A percentile compares a stretch with the other conserved stretches of the same genome.
Evolutionary conservation across 2,797 vertebrate species (phyloP).

Genomic region (Argyrosomus regius): DNA sequence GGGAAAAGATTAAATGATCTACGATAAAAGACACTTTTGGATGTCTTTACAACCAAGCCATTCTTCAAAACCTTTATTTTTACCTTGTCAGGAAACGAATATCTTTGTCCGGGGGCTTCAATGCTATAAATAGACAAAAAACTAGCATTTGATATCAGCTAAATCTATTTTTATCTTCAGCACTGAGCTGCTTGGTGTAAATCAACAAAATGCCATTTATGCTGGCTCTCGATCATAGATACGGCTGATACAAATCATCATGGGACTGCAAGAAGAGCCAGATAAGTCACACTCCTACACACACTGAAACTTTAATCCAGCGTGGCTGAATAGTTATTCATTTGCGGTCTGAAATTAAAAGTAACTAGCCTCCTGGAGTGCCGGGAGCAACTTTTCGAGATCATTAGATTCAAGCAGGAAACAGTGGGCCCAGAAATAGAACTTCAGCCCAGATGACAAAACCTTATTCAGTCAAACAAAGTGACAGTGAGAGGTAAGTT

Average conservation of each 20-base stretch:
- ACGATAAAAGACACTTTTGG: constrained; percentile 33
- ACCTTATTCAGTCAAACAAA: constrained; percentile 23
- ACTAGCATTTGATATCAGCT: constrained; percentile 47
- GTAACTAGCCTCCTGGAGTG: constrained; percentile 21
- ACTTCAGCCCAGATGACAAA: constrained; percentile 6
- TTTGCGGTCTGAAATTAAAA: constrained; percentile 24
- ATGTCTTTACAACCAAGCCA: constrained; percentile 22
- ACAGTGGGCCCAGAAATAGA: constrained; percentile 37
- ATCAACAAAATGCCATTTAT: constrained; percentile 26
- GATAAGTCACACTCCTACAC: constrained; percentile 13
- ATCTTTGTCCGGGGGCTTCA: constrained; percentile 30
- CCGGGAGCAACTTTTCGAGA: constrained; percentile 12
- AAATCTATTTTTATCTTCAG: constrained; percentile 55
- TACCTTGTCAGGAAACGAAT: constrained; percentile 16
- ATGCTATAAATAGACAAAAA: constrained; percentile 68
- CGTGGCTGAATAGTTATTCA: constrained; percentile 36
- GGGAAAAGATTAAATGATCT: constrained; percentile 30
- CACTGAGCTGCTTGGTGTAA: constrained; percentile 26
- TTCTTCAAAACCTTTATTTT: constrained; percentile 22
- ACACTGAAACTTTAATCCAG: constrained; percentile 9
- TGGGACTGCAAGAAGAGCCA: background rate
- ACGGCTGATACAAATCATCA: constrained; percentile 8
- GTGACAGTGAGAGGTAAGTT: background rate
- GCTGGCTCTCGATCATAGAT: constrained; percentile 17
- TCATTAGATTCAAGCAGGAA: constrained; percentile 24